phyloP scores from a whole-genome alignment of 92 coral and sea anemone species.

The Heteractis magnifica region DNA sequence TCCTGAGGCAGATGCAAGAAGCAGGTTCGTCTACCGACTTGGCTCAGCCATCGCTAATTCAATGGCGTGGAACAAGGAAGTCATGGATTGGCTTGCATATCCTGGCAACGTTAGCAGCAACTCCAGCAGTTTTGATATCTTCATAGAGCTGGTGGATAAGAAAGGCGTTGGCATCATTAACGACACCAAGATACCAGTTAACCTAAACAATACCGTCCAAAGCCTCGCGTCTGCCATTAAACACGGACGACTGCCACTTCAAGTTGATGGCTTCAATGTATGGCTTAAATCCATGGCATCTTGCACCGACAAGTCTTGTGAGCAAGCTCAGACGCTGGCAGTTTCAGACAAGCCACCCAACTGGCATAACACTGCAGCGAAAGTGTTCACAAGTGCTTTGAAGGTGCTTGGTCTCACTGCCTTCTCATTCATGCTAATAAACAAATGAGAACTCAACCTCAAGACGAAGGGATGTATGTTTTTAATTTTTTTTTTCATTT shows the following conservation, averaged over 20 bases:
- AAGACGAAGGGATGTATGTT: background rate
- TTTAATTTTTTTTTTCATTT: no score
- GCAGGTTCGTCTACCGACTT: conserved; percentile 52
- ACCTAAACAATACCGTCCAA: conserved; percentile 29
- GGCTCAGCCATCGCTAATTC: conserved; percentile 36
- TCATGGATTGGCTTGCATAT: conserved; percentile 51
- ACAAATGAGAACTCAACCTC: background rate
- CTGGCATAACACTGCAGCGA: background rate
- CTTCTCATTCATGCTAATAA: background rate
- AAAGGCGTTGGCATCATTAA: conserved; percentile 24
- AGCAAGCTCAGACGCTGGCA: conserved; percentile 35
- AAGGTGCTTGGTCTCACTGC: background rate
- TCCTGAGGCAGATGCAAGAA: conserved; percentile 41
- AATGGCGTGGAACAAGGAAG: conserved; percentile 39
- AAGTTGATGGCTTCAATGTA: conserved; percentile 36
- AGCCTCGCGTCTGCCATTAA: conserved; percentile 34
- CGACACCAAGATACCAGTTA: conserved; percentile 13
- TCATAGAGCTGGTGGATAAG: conserved; percentile 52
- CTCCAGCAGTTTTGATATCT: conserved; percentile 7
- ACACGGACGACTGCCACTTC: conserved; percentile 32
- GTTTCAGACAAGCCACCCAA: conserved; percentile 40
- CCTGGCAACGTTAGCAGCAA: conserved; percentile 10
- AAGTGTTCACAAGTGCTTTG: background rate
- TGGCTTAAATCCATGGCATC: conserved; percentile 50
- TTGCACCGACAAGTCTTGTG: conserved; percentile 52